Base-by-base conservation (phyloP, 2,797 vertebrate species). In the Spondyliosoma cantharus region DNA sequence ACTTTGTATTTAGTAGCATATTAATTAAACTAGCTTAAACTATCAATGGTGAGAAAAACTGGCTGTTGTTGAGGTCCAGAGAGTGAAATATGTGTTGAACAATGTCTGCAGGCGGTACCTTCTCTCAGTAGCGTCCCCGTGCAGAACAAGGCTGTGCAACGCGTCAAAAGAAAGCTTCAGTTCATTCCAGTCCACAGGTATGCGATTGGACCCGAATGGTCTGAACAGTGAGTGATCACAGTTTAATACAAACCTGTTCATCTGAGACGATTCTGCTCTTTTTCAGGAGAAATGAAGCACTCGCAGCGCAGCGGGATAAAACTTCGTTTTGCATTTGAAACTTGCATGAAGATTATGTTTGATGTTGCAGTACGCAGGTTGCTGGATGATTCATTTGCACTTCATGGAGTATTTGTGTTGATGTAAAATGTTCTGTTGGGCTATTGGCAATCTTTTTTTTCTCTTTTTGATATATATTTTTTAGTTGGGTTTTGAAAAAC, bases 161-260 rank as follows among this genome's bases (percentile, higher is more conserved):
- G 5, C 5, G 83, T 92, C 61, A 95, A 93, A 85, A 91, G 91
- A 81, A 93, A 87, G 79, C 93, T 96, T 25, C 88, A 92, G 77
- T 94, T 95, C 85, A 67, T 90, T 64, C 69, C 79, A 13, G 72
- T 71, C 11, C 58, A 11, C 74, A 86, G 90, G 90, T 91, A 71
- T n/a, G 81, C 60, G 46, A 59, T n/a, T 7, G 13, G 25, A 32
- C 15, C 0, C 19, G 5, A 3, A 48, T 68, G 17, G 8, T 13
- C 63, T 68, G 37, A 3, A 16, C 13, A 66, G 15, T 57, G 37
- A 56, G 2, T 17, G 0, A 60, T 78, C 8, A 20, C 11, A 56
- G 7, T 52, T 15, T 29, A 32, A 32, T 2, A 8, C 67, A 67
- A 65, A 4, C 0, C 2, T 2, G 3, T 24, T 69, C 0, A 64